Evolutionary conservation across 2,888 invertebrate genomes (phyloP).

Genomic region (Nemurella pictetii): DNA sequence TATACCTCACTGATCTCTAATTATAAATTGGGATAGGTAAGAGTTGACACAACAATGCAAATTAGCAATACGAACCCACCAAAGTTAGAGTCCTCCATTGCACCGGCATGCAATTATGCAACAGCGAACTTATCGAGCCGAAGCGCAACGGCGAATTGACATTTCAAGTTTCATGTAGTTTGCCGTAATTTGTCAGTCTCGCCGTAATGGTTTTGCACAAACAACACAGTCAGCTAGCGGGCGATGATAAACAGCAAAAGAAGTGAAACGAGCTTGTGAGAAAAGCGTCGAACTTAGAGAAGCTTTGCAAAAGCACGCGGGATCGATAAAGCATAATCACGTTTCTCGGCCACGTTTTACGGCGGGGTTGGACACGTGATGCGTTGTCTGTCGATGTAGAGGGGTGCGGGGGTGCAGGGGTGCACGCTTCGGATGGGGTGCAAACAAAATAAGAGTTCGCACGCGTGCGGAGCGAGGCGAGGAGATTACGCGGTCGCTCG

Average conservation of each 20-base stretch:
- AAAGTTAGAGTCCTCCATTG: background rate
- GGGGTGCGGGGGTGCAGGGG: too few species aligned
- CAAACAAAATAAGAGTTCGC: background rate
- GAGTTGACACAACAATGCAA: background rate
- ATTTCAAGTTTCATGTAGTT: background rate
- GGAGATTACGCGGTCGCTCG: too few species aligned
- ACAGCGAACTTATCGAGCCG: background rate
- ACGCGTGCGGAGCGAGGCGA: background rate
- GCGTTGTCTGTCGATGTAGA: too few species aligned
- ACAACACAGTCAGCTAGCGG: background rate
- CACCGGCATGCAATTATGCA: background rate
- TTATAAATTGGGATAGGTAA: background rate
- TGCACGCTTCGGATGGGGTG: background rate
- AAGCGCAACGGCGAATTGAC: background rate
- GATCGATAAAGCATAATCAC: background rate
- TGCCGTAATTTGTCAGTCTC: background rate
- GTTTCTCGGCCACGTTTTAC: background rate
- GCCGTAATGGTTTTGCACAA: background rate
- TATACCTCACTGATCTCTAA: background rate
- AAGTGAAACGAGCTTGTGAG: background rate
- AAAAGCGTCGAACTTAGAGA: background rate
- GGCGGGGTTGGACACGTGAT: constrained; percentile 1
- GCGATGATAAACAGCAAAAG: background rate
- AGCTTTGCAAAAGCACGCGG: background rate
- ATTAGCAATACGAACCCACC: background rate